Evolutionary conservation across 2,797 vertebrate species (phyloP).

Genomic region (Pampus argenteus): DNA sequence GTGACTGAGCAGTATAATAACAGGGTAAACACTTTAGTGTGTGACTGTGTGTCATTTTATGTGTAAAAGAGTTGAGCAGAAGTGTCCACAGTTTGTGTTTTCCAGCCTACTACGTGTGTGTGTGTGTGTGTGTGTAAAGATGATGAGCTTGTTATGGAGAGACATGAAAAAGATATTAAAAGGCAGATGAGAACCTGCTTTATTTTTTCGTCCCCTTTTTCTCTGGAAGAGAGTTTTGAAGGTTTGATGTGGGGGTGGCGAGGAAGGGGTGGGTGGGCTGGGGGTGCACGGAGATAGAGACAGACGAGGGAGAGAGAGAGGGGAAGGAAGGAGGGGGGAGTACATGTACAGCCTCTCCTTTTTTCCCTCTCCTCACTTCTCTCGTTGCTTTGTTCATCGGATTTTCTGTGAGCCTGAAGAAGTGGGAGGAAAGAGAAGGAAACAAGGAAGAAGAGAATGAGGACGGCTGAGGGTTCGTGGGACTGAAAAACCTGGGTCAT

Average conservation of each 20-base stretch:
- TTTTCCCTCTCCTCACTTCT: constrained; percentile 57
- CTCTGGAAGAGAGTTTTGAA: constrained; percentile 51
- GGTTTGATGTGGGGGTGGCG: constrained; percentile 35
- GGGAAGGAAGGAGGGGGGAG: constrained; percentile 33
- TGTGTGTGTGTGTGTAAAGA: constrained; percentile 28
- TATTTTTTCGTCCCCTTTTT: neutral
- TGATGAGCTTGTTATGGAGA: constrained; percentile 69
- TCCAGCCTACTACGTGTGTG: constrained; percentile 21
- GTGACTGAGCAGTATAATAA: neutral
- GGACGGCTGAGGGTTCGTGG: neutral
- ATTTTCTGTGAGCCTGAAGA: constrained; percentile 34
- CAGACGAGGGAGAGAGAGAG: constrained; percentile 24
- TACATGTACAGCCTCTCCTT: constrained; percentile 57
- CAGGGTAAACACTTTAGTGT: neutral
- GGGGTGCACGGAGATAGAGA: constrained; percentile 6
- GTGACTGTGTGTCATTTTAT: neutral
- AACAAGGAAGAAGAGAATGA: neutral
- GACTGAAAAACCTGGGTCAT: constrained; percentile 23
- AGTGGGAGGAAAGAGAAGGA: neutral
- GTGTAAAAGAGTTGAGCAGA: constrained; percentile 34
- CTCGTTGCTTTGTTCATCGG: constrained; percentile 26
- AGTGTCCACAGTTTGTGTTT: constrained; percentile 31
- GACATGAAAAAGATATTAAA: constrained; percentile 69
- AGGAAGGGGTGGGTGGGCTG: neutral
- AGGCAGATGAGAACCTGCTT: constrained; percentile 30